Evolutionary conservation across 2,888 invertebrate genomes (phyloP), one percentile per base, ranked within the genome.

Genomic region (Agrotis segetum): DNA sequence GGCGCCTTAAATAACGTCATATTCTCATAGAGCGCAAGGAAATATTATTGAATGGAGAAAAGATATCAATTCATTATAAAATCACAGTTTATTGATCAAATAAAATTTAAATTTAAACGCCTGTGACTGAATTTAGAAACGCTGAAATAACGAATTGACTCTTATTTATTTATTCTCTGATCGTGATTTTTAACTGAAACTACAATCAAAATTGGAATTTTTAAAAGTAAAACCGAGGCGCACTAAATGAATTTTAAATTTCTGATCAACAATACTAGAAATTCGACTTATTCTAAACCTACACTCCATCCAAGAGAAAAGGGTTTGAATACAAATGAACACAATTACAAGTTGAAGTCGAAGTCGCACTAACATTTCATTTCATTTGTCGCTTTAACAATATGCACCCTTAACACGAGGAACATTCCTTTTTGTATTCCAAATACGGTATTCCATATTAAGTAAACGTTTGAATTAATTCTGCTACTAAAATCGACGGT

Each of bases 391-490:
- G 68, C 47, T n/a, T 24, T 71, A 49, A 46, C 53, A 21, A 49
- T n/a, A 77, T 29, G 7, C 46, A 58, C 58, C 80, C 73, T 72
- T 82, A 63, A 72, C 55, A 49, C 46, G 24, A 50, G 21, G 14
- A 60, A 64, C 71, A 64, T 66, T 29, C 52, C 21, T 67, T 73
- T 34, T 71, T 65, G 63, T 63, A 50, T 63, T 44, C 19, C 6
- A 58, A 29, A 64, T 58, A 63, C 34, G 46, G 67, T 74, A 67
- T 77, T 72, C 68, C 56, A 68, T 68, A 74, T 79, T 71, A 79
- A 72, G 74, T 77, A 77, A 82, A 82, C 71, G 74, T 77, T 84
- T 71, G 75, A 76, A 85, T 81, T 80, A 77, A 82, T 85, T 82
- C 67, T 74, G 78, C 70, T 67, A 71, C 44, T 34, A 68, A 68